These are phyloP conservation scores for Orius insidiosus DNA, from an alignment of 1,140 invertebrate species.

Conservation along the genomic window DNA sequence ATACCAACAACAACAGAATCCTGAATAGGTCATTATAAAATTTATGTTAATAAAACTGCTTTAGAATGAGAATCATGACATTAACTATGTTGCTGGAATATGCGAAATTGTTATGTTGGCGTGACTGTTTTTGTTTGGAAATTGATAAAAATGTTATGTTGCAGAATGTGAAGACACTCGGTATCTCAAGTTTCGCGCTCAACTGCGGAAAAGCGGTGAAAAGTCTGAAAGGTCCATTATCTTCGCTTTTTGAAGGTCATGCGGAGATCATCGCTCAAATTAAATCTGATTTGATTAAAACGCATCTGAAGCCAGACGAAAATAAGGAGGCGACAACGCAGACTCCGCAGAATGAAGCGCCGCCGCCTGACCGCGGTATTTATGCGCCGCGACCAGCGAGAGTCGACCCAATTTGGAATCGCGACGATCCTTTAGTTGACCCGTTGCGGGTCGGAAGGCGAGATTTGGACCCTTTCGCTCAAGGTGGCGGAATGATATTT, in stretches of 20 bases:
- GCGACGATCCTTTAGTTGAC: conserved; percentile 27
- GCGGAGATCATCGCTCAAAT: conserved; percentile 25
- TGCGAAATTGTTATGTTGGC: no score
- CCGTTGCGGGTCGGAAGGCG: conserved; percentile 46
- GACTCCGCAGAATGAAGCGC: conserved; percentile 17
- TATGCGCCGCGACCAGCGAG: conserved; percentile 23
- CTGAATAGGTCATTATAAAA: no score
- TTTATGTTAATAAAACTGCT: no score
- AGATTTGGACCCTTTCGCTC: conserved; percentile 56
- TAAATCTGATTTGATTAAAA: conserved; percentile 33
- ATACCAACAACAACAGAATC: no score
- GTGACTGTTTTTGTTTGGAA: no score
- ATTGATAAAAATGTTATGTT: no score
- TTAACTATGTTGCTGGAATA: no score
- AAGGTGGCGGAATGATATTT: conserved; percentile 52
- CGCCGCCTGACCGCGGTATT: neutral
- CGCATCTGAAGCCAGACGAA: conserved; percentile 22
- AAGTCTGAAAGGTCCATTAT: conserved; percentile 26
- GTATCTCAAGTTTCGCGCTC: conserved; percentile 26
- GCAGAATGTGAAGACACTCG: conserved; percentile 30
- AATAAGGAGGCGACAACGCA: conserved; percentile 25
- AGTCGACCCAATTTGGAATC: conserved; percentile 15
- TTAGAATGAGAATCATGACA: no score
- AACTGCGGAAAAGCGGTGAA: conserved; percentile 27
- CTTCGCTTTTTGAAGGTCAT: conserved; percentile 22